Base-by-base conservation (phyloP, 2,113 vertebrate species). In the Oncorhynchus masou region DNA sequence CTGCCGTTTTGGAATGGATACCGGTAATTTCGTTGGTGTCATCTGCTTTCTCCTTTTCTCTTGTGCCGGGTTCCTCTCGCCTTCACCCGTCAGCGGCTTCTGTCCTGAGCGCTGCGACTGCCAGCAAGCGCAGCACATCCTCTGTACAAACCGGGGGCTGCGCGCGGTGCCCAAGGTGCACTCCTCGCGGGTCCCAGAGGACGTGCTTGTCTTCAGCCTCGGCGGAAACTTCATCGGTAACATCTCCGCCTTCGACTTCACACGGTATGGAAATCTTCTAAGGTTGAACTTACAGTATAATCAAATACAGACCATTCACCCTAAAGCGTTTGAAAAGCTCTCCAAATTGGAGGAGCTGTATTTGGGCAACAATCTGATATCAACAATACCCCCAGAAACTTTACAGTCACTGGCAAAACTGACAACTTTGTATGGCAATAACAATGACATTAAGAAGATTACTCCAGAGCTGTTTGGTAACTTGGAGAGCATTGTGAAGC, bases 71-170 rank as follows among this genome's bases (percentile, higher is more conserved):
- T 74, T 85, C 31, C 22, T 74, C 64, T 85, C 78, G 1, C 77
- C 88, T 34, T 89, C 90, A 0, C 59, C 74, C 70, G 89, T 76
- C 4, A 76, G 90, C 74, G 78, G 91, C 64, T 76, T 95, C 69
- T 99, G 97, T 79, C 97, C 97, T 0, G 94, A 96, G 76, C 94
- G 90, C 70, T 99, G 97, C 83, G 97, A 99, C 83, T 99, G 97
- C 85, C 96, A 95, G 86, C 94, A 95, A 80, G 91, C 93, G 60
- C 96, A 95, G 83, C 96, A 97, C 84, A 90, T 98, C 81, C 88
- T 97, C 76, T 98, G 97, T 92, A 91, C 96, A 76, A 99, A 99
- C 90, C 93, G 96, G 16, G 97, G 97, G 25, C 90, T 99, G 83
- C 93, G 93, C 80, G 76, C 90, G 0, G 95, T 98, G 77, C 97